Conservation (phyloP, 2,113 vertebrate genomes). For the Epinephelus lanceolatus region DNA sequence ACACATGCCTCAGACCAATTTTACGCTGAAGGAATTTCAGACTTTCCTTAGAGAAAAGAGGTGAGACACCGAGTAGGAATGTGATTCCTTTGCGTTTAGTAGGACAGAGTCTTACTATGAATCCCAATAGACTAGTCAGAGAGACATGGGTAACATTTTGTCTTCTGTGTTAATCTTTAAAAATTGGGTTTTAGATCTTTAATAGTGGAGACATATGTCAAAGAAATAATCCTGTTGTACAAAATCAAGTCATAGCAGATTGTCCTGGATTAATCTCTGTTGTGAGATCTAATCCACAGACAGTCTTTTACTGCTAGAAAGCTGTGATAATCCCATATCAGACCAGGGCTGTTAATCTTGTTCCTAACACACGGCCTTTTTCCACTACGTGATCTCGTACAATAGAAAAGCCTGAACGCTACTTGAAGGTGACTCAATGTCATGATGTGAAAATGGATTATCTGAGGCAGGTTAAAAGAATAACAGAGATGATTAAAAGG, state of each 20-base stretch:
- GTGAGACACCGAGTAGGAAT: not conserved
- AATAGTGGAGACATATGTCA: slow-evolving; percentile 53
- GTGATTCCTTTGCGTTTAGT: slow-evolving; percentile 3
- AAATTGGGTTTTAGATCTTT: slow-evolving; percentile 40
- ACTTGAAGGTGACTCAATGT: slow-evolving; percentile 58
- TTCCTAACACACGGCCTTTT: slow-evolving; percentile 50
- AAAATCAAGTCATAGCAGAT: slow-evolving; percentile 65
- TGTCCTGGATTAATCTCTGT: slow-evolving; percentile 65
- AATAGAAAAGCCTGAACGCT: slow-evolving; percentile 2
- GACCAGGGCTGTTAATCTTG: slow-evolving; percentile 53
- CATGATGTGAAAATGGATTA: slow-evolving; percentile 18
- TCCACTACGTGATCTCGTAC: slow-evolving; percentile 1
- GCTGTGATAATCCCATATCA: slow-evolving; percentile 69
- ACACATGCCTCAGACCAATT: slow-evolving; percentile 3
- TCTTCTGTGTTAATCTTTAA: slow-evolving; percentile 20
- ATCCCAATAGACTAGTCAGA: not conserved
- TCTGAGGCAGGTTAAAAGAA: slow-evolving; percentile 4
- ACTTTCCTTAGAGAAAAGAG: slow-evolving; percentile 7
- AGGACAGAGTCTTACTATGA: not conserved
- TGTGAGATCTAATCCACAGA: slow-evolving; percentile 69
- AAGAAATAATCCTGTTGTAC: slow-evolving; percentile 61
- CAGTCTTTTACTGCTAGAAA: slow-evolving; percentile 38
- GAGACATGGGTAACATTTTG: not conserved
- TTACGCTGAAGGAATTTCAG: slow-evolving; percentile 1
- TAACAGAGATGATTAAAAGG: not conserved